Conservation (phyloP, 2,888 invertebrate species). For the Rotaria macrura region DNA sequence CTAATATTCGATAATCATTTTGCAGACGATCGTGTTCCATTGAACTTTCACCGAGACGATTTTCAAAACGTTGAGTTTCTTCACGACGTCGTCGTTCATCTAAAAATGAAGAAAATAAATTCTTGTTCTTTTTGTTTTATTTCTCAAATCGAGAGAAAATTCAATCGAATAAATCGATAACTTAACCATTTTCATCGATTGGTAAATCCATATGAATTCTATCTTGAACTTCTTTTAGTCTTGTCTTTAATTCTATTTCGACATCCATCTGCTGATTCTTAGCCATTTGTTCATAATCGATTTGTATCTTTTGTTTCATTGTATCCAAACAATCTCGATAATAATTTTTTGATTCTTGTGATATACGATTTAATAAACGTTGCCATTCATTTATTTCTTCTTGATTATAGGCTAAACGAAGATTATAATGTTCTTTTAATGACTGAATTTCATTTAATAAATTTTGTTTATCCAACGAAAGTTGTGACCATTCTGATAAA, state of each 20-base stretch:
- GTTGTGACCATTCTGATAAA: conserved; percentile 4
- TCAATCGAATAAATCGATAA: not conserved
- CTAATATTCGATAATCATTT: not conserved
- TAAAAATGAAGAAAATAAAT: not conserved
- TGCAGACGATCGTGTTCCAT: not conserved
- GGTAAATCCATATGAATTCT: conserved; percentile 7
- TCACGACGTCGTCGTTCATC: conserved; percentile 2
- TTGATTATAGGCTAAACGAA: conserved; percentile 11
- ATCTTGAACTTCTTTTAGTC: not conserved
- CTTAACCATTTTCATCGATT: not conserved
- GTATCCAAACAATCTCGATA: conserved; percentile 9
- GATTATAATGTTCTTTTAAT: not conserved
- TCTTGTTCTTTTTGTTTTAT: too few relatives aligned
- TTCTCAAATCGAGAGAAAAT: too few relatives aligned
- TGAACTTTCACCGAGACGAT: not conserved
- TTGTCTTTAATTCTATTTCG: not conserved
- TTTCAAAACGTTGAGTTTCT: conserved; percentile 2
- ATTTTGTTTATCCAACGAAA: conserved; percentile 4
- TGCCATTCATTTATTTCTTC: conserved; percentile 18
- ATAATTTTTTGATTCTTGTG: conserved; percentile 18
- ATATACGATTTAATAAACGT: conserved; percentile 9
- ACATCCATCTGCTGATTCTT: not conserved
- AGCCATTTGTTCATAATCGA: conserved; percentile 17
- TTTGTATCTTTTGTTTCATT: not conserved
- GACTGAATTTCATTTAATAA: conserved; percentile 13